Evolutionary conservation across 2,113 vertebrate species (phyloP).

Genomic region (Chlamydotis undulata): DNA sequence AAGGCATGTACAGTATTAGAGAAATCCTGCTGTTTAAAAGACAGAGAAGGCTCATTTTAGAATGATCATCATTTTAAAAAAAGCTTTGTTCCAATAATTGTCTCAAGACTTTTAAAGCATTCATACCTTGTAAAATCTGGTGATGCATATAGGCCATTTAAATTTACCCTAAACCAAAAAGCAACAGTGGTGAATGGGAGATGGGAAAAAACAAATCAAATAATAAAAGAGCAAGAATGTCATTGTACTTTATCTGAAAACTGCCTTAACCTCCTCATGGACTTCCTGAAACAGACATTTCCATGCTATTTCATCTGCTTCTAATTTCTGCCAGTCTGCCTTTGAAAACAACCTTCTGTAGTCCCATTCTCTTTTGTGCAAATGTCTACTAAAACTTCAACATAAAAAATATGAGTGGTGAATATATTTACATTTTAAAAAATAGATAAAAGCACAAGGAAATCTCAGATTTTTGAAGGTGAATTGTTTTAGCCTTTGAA

Average conservation of each 20-base stretch:
- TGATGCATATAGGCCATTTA: not conserved
- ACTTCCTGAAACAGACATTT: not conserved
- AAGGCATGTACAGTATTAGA: constrained; percentile 66
- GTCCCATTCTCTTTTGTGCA: not conserved
- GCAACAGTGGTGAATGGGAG: not conserved
- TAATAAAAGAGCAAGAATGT: not conserved
- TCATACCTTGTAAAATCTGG: not conserved
- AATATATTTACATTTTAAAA: not conserved
- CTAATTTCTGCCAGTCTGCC: not conserved
- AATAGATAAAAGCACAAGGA: not conserved
- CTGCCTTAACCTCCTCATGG: not conserved
- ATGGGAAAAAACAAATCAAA: not conserved
- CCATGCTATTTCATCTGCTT: not conserved
- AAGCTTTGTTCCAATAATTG: constrained; percentile 3
- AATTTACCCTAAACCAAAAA: not conserved
- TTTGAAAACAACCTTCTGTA: not conserved
- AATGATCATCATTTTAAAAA: constrained; percentile 26
- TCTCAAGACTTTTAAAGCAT: constrained; percentile 16
- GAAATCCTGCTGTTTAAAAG: constrained; percentile 65
- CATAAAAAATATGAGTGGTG: not conserved
- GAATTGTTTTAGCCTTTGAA: not conserved
- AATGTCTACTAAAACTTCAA: not conserved
- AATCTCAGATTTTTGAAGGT: not conserved
- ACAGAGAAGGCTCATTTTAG: constrained; percentile 28
- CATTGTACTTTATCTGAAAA: not conserved